Evolutionary conservation across 2,113 vertebrate genomes (phyloP).

Genomic region (Megatriorchis doriae): DNA sequence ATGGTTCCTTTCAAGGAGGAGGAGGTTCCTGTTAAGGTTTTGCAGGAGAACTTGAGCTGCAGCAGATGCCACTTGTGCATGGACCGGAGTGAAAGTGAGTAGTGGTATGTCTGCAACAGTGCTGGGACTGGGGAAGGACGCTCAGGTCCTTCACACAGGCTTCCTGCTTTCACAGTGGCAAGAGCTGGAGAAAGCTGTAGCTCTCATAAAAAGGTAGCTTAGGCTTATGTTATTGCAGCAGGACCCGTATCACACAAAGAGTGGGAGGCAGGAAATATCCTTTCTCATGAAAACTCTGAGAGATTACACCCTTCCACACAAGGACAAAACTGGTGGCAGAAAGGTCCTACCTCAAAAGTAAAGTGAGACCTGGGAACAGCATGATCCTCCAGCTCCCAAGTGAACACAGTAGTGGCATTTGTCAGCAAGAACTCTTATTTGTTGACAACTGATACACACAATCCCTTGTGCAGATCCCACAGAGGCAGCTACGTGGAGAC

Average conservation of each 20-base stretch:
- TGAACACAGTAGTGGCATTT: neutral
- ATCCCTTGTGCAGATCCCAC: neutral
- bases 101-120: neutral
- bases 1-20: neutral
- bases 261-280: neutral
- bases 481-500: neutral
- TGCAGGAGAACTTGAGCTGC: neutral
- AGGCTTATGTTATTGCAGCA: neutral
- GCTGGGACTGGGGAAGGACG: neutral
- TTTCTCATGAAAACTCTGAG: neutral
- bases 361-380: neutral
- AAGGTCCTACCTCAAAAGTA: neutral
- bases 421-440: neutral
- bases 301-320: neutral
- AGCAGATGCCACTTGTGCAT: neutral
- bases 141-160: neutral
- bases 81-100: neutral
- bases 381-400: neutral
- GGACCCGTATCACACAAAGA: neutral
- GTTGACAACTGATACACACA: neutral
- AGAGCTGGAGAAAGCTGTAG: neutral
- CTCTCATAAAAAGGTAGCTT: neutral
- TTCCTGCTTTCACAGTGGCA: neutral
- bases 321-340: neutral
- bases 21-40: neutral